These are phyloP conservation scores for Plebejus anna DNA, from an alignment of 2,888 invertebrate genomes.

Conservation along the genomic window DNA sequence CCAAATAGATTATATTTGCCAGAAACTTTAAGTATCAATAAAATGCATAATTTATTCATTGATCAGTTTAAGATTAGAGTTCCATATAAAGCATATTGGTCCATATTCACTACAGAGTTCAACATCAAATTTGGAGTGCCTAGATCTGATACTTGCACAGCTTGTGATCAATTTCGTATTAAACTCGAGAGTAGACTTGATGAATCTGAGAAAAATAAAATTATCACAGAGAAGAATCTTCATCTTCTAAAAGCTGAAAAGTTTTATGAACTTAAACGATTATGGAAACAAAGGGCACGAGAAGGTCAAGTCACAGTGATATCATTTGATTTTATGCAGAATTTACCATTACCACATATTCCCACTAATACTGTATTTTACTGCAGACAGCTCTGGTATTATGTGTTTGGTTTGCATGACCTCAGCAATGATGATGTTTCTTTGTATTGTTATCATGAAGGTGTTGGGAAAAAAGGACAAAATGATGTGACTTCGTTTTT, in stretches of 20 bases:
- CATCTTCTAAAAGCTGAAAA: constrained; percentile 23
- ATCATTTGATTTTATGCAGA: constrained; percentile 13
- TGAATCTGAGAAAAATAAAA: too few relatives aligned
- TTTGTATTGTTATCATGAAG: constrained; percentile 25
- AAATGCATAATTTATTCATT: too few relatives aligned
- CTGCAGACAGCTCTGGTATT: constrained; percentile 12
- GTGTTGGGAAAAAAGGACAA: constrained; percentile 29
- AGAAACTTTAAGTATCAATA: too few relatives aligned
- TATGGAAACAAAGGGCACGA: constrained; percentile 11
- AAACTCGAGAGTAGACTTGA: too few relatives aligned
- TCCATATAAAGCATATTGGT: too few relatives aligned
- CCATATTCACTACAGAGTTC: too few relatives aligned
- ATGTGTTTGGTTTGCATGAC: constrained; percentile 29
- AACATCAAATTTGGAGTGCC: too few relatives aligned
- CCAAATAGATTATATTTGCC: too few relatives aligned
- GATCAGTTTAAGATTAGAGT: too few relatives aligned
- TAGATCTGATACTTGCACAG: too few relatives aligned
- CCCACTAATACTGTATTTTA: neutral
- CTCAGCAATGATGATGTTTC: constrained; percentile 27
- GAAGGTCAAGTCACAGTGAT: constrained; percentile 6
- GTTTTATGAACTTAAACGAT: constrained; percentile 19
- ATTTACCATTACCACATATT: too few relatives aligned
- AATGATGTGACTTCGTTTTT: constrained; percentile 31
- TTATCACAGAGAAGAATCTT: neutral
- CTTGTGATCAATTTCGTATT: too few relatives aligned